Evolutionary conservation across 2,888 invertebrate genomes (phyloP), one percentile per base, ranked within the genome.

Genomic region (Drosophila atroscutellata): DNA sequence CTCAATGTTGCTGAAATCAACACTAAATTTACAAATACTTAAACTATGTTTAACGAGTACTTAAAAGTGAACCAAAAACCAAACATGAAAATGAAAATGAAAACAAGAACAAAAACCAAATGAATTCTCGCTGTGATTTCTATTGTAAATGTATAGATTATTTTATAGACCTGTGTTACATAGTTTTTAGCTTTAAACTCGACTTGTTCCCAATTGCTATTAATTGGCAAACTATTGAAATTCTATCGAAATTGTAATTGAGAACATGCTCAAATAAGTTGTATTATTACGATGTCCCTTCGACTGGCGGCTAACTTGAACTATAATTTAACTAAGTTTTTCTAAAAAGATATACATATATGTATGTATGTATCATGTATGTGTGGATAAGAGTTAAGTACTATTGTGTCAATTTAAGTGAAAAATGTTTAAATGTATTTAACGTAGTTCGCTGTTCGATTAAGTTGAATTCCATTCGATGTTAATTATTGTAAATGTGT

Each of bases 101-200:
- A 36, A 66, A 72, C 56, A 77, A 37, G 28, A 58, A 59, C 13
- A 11, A 37, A 57, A 63, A 69, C 51, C 67, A 72, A 73, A 79
- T 67, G 64, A 87, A 90, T 90, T 87, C 87, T 90, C 80, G 90
- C 87, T 87, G 87, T 87, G 87, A 87, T 87, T 87, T 90, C 90
- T 90, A 90, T 90, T 75, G 71, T 83, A 81, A 62, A 67, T 78
- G 72, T 83, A 80, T 82, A 84, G 64, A 85, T 88, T 83, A 79
- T 89, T 90, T 86, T 75, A 78, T 75, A 80, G 77, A 77, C 75
- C 74, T 89, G 74, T 75, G 89, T 86, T 86, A 72, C 71, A 81
- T 83, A 90, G 86, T 83, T 86, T 81, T 72, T 81, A 90, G 81
- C 60, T 62, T 49, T 20, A 73, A 51, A 45, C 75, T 75, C 61